These are phyloP conservation scores for Oxyura jamaicensis DNA, from an alignment of 2,113 vertebrate species.

Conservation along the genomic window DNA sequence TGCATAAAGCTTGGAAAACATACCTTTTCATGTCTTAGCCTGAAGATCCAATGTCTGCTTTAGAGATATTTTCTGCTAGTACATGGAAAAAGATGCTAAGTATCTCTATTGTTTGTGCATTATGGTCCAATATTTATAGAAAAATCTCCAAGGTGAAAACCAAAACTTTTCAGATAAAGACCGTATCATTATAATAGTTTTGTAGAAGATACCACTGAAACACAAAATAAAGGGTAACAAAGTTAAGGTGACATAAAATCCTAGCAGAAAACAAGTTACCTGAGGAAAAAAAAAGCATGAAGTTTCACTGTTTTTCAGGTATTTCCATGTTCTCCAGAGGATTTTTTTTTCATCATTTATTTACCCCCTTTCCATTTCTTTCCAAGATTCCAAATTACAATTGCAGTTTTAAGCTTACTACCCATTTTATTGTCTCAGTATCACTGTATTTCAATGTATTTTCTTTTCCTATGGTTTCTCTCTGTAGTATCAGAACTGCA, in stretches of 20 bases:
- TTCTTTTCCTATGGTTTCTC: background rate
- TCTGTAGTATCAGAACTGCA: background rate
- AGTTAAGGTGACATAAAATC: background rate
- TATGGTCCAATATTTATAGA: fast-evolving
- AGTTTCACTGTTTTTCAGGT: fast-evolving
- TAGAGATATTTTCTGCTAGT: background rate
- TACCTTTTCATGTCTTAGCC: background rate
- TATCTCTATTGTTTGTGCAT: background rate
- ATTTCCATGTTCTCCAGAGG: background rate
- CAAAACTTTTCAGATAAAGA: background rate
- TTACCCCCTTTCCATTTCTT: background rate
- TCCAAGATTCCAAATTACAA: no score
- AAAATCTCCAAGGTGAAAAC: background rate
- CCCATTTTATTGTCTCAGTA: background rate
- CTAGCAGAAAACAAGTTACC: background rate
- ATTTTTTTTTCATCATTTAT: background rate
- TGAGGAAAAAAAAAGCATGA: background rate
- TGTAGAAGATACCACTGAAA: background rate
- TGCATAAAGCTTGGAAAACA: background rate
- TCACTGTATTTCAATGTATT: background rate
- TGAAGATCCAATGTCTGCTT: background rate
- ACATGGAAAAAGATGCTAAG: background rate
- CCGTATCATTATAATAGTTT: background rate
- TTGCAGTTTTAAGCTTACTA: background rate
- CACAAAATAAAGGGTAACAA: background rate